Percentiles rank a stretch among this genome's conserved stretches.
phyloP scores from a whole-genome alignment of 1,140 invertebrate species.

The Galleria mellonella region DNA sequence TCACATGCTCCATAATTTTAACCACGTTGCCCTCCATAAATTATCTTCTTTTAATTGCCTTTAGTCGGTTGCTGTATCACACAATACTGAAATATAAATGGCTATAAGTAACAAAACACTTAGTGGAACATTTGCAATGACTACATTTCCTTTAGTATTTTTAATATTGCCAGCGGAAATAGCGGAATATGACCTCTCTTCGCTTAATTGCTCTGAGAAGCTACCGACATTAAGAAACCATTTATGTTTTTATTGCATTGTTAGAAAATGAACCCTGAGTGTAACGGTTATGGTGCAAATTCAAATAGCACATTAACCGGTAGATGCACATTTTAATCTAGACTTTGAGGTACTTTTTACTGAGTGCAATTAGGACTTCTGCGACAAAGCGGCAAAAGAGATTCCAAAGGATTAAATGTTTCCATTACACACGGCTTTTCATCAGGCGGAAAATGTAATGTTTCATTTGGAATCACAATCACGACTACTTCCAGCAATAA shows the following conservation, averaged over 20 bases:
- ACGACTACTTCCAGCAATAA: too few species aligned
- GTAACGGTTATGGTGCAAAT: neutral
- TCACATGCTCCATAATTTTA: too few species aligned
- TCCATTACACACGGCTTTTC: constrained; percentile 33
- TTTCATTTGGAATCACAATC: too few species aligned
- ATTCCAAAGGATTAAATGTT: constrained; percentile 49
- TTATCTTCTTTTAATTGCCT: too few species aligned
- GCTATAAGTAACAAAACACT: too few species aligned
- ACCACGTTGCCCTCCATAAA: too few species aligned
- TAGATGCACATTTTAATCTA: constrained; percentile 38
- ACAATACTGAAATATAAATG: too few species aligned
- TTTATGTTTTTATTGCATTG: constrained; percentile 7
- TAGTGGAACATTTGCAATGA: too few species aligned
- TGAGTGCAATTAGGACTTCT: constrained; percentile 28
- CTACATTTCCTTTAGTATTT: constrained; percentile 4
- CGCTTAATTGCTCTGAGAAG: constrained; percentile 37
- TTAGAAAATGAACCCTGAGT: constrained; percentile 18
- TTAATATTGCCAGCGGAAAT: constrained; percentile 9
- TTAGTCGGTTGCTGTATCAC: too few species aligned
- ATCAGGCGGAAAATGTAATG: constrained; percentile 4
- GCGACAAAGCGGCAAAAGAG: constrained; percentile 32
- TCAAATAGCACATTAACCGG: constrained; percentile 10
- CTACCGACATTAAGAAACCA: constrained; percentile 22
- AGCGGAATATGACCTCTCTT: constrained; percentile 28
- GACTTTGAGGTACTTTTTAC: constrained; percentile 36